A percentile compares a stretch with the other conserved stretches of the same genome.
These are phyloP conservation scores for Pollenia griseotomentosa DNA, from an alignment of 2,888 invertebrate genomes.

Conservation along the genomic window DNA sequence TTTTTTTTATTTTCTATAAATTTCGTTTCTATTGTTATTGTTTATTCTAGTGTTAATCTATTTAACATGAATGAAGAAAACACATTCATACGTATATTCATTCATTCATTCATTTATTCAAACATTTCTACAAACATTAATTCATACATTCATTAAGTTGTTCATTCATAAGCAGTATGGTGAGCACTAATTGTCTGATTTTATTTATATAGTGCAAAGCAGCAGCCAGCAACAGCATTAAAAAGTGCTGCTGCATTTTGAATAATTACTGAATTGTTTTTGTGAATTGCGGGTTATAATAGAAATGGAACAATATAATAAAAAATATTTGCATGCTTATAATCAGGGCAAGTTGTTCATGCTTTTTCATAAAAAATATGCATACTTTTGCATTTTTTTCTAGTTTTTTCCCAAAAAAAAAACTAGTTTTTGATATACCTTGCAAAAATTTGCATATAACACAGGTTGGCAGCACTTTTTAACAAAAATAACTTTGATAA, in stretches of 20 bases:
- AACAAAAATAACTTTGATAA: no score
- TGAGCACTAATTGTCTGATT: conserved; percentile 33
- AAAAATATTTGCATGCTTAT: not conserved
- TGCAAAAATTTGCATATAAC: no score
- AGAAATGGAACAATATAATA: not conserved
- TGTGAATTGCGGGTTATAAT: conserved; percentile 43
- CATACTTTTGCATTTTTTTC: no score
- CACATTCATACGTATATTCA: not conserved
- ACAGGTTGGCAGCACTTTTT: no score
- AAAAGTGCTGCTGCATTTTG: conserved; percentile 39
- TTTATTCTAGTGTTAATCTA: conserved; percentile 38
- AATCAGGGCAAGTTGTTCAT: not conserved
- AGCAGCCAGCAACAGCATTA: conserved; percentile 15
- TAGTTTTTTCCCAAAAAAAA: no score
- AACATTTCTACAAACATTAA: no score
- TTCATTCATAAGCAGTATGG: conserved; percentile 24
- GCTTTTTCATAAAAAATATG: no score
- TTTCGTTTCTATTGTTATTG: conserved; percentile 24
- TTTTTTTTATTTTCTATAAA: not conserved
- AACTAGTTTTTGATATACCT: no score
- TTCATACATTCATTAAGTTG: conserved; percentile 6
- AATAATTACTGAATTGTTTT: conserved; percentile 46
- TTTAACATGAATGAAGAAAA: conserved; percentile 36
- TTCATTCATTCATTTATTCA: not conserved
- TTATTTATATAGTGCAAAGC: conserved; percentile 17